Percentiles rank a stretch among this genome's conserved stretches.
These are phyloP conservation scores for Nephrotoma guestfalica DNA, from an alignment of 2,888 invertebrate genomes.

Conservation along the genomic window DNA sequence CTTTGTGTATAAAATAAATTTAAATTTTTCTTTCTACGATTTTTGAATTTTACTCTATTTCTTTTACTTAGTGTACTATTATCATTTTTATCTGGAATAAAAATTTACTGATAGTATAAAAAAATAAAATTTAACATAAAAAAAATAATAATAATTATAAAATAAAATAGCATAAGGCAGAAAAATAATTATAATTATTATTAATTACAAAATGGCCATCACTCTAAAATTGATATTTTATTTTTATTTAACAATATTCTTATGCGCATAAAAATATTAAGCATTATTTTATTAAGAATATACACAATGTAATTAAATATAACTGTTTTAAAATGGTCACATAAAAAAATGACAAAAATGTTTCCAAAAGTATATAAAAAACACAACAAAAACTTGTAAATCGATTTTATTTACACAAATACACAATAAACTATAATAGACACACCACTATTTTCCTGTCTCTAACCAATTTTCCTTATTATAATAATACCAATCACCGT, in stretches of 20 bases:
- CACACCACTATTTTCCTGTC: neutral
- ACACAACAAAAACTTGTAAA: neutral
- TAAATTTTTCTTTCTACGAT: neutral
- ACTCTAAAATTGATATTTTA: neutral
- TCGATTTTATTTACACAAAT: neutral
- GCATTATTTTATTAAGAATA: neutral
- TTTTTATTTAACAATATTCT: neutral
- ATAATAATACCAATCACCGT: neutral
- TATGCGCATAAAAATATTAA: neutral
- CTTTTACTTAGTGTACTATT: neutral
- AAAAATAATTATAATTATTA: neutral
- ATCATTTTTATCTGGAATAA: neutral
- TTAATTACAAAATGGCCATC: neutral
- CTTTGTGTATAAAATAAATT: neutral
- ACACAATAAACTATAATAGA: neutral
- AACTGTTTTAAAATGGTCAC: neutral
- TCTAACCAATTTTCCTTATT: neutral
- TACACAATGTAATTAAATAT: neutral
- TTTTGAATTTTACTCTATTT: neutral
- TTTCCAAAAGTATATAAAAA: neutral
- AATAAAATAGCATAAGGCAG: neutral
- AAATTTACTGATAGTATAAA: conserved; percentile 2
- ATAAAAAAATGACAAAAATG: neutral
- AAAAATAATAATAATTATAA: neutral
- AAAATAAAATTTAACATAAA: neutral